Evolutionary conservation across 2,113 vertebrate species (phyloP).

Genomic region (Pipra filicauda): DNA sequence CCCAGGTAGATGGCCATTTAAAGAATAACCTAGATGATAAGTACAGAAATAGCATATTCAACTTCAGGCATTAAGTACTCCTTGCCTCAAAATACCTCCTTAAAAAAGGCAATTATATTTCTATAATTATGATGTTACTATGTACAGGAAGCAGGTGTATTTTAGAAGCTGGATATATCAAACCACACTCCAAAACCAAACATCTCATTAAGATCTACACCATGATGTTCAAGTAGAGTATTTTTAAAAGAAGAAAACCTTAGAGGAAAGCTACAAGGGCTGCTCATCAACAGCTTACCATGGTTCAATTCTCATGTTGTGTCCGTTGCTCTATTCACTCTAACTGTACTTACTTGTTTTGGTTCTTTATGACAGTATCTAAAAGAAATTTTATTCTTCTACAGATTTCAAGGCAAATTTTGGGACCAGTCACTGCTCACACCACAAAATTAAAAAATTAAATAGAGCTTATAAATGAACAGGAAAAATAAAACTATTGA

Average conservation of each 20-base stretch:
- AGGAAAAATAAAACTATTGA: neutral
- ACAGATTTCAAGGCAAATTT: neutral
- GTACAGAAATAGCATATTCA: neutral
- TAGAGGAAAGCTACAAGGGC: neutral
- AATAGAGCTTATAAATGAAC: neutral
- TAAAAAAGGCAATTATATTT: neutral
- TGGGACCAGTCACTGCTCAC: neutral
- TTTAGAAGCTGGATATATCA: neutral
- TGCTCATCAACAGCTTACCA: neutral
- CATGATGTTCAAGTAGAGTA: neutral
- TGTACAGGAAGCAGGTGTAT: neutral
- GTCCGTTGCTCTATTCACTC: neutral
- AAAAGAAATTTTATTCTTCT: neutral
- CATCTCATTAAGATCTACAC: neutral
- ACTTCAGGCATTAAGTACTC: neutral
- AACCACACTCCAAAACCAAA: neutral
- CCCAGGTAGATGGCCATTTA: neutral
- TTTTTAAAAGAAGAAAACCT: neutral
- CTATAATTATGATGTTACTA: neutral
- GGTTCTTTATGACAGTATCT: neutral
- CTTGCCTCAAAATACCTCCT: neutral
- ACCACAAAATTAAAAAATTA: neutral
- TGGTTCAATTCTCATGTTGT: neutral
- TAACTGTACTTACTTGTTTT: neutral
- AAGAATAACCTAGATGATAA: neutral